phyloP scores from a whole-genome alignment of 2,888 invertebrate species.

The Xestia ashworthii region DNA sequence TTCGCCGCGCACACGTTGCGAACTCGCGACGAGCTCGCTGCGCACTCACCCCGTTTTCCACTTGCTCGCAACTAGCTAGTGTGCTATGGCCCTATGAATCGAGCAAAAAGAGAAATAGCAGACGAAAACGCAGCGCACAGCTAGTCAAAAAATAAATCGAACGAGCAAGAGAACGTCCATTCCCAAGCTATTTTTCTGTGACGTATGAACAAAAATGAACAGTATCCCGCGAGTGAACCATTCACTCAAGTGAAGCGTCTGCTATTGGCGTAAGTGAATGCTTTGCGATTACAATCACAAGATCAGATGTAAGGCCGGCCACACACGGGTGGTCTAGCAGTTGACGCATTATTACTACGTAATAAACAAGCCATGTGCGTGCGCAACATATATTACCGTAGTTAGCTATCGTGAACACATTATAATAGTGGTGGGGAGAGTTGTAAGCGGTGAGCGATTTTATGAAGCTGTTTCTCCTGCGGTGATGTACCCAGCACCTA shows the following conservation, averaged over 20 bases:
- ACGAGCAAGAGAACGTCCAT: too few species aligned
- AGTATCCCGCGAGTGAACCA: background rate
- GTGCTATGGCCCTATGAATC: too few species aligned
- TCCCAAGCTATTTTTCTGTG: background rate
- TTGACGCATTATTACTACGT: slow-evolving; percentile 67
- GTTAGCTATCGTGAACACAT: slow-evolving; percentile 78
- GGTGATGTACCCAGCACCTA: background rate
- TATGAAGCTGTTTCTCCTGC: background rate
- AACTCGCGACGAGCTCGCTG: too few species aligned
- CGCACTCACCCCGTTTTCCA: too few species aligned
- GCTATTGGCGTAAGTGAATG: slow-evolving; percentile 10
- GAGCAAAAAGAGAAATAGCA: too few species aligned
- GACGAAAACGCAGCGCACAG: too few species aligned
- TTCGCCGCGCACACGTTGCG: too few species aligned
- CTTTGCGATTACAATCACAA: slow-evolving; percentile 16
- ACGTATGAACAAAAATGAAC: background rate
- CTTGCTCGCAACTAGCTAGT: too few species aligned
- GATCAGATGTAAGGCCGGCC: slow-evolving; percentile 55
- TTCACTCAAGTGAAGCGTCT: background rate
- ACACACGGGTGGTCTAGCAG: slow-evolving; percentile 74
- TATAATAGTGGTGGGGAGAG: slow-evolving; percentile 57
- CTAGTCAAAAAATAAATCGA: too few species aligned
- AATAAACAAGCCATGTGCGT: slow-evolving; percentile 77
- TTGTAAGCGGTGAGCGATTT: slow-evolving; percentile 55
- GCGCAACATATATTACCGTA: slow-evolving; percentile 83